A percentile compares a stretch with the other conserved stretches of the same genome.
Conservation (phyloP, 2,113 vertebrate genomes). For the Physeter macrocephalus region DNA sequence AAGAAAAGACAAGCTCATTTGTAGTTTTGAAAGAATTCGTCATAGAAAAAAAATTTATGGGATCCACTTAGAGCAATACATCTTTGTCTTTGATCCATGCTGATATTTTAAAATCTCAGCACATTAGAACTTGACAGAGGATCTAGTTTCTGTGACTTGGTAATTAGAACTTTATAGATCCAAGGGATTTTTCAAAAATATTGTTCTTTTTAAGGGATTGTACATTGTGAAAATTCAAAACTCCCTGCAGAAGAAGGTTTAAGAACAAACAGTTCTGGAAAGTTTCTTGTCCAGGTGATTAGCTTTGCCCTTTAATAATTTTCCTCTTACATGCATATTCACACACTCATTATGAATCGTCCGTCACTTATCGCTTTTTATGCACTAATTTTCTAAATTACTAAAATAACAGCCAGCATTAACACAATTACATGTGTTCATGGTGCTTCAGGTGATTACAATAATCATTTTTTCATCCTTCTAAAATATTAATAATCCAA, state of each 20-base stretch:
- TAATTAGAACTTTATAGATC: not conserved
- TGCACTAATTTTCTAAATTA: slow-evolving; percentile 30
- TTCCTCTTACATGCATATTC: not conserved
- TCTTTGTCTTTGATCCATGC: not conserved
- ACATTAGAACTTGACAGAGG: not conserved
- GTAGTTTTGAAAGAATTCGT: not conserved
- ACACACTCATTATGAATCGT: not conserved
- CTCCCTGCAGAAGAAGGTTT: not conserved
- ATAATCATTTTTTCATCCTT: slow-evolving; percentile 46
- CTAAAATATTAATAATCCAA: slow-evolving; percentile 57
- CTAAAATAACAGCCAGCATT: slow-evolving; percentile 27
- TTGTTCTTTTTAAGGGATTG: not conserved
- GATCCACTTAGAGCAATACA: not conserved
- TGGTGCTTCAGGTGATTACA: slow-evolving; percentile 18
- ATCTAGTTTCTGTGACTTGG: not conserved
- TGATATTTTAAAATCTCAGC: not conserved
- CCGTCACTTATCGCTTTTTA: slow-evolving; percentile 8
- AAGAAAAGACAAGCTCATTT: not conserved
- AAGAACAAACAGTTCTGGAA: not conserved
- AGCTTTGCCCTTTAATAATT: not conserved
- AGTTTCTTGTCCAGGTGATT: not conserved
- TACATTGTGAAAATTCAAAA: not conserved
- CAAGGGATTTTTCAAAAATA: not conserved
- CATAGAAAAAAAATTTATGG: not conserved
- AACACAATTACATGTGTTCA: slow-evolving; percentile 17